Evolutionary conservation across 2,113 vertebrate species (phyloP), one percentile per base, ranked within the genome.

Genomic region (Clinocottus analis): DNA sequence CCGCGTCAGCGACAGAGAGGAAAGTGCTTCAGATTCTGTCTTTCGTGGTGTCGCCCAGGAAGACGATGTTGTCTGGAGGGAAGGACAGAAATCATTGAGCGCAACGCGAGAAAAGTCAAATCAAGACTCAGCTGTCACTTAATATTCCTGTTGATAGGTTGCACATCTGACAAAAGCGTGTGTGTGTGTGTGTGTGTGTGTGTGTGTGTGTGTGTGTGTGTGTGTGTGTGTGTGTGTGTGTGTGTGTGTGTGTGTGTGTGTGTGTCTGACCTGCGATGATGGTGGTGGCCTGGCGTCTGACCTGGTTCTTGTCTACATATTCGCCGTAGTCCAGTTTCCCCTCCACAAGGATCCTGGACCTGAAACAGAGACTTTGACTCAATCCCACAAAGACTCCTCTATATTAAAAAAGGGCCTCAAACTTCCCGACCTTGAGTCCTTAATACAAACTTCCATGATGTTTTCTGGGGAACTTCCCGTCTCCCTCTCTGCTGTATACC

Each of bases 271-370:
- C 98, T 94, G 97, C 98, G 53, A 99, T 97, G 88, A 99, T 95
- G 45, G 97, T 99, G 51, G 98, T 99, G 60, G 97, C 98, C 84
- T 99, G 98, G 4, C 98, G 93, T 71, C 96, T 94, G 67, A 99
- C 96, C 0, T 97, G 98, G 90, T 98, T 99, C 86, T 98, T 99
- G 87, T 99, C 98, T 6, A 94, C 93, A 3, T 99, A 99, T 88
- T 99, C 98, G 0, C 98, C 98, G 12, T 99, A 99, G 88, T 99
- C 98, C 69, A 99, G 90, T 83, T 99, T 99, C 9, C 98, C 98
- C 91, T 99, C 98, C 33, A 99, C 96, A 0, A 94, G 96, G 63
- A 99, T 71, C 64, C 98, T 95, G 31, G 97, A 85, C 47, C 98
- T 99, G 77, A 8, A 63, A 13, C 17, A 55, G 4, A 61, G 27